Evolutionary conservation across 1,140 invertebrate genomes (phyloP).

Genomic region (Asobara japonica): DNA sequence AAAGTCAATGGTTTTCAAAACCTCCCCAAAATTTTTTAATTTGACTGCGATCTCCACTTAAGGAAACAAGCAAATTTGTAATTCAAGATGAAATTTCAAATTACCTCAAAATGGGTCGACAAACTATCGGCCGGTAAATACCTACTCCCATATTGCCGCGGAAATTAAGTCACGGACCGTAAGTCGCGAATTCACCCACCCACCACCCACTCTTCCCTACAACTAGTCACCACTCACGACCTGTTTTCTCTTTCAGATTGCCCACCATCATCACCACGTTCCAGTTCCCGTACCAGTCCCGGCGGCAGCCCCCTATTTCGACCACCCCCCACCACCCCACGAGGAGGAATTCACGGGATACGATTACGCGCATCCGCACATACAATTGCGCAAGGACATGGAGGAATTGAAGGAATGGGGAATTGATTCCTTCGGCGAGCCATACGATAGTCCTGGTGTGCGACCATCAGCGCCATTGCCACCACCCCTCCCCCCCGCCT

Average conservation of each 20-base stretch:
- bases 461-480: constrained; percentile 24
- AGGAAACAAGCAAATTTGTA: no score
- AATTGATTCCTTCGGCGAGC: constrained; percentile 57
- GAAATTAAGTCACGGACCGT: no score
- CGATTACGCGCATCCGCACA: constrained; percentile 58
- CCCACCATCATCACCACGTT: constrained; percentile 69
- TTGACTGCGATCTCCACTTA: no score
- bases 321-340: constrained; percentile 32
- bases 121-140: no score
- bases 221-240: neutral
- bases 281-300: constrained; percentile 66
- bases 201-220: no score
- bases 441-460: constrained; percentile 44
- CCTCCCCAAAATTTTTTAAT: no score
- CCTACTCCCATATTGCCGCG: no score
- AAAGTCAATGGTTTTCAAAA: no score
- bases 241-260: constrained; percentile 57
- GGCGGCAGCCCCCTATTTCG: constrained; percentile 25
- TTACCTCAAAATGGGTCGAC: no score
- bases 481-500: constrained; percentile 14
- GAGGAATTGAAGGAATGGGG: constrained; percentile 64
- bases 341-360: constrained; percentile 58
- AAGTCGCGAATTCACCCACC: no score
- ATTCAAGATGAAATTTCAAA: no score
- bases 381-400: constrained; percentile 62